These are phyloP conservation scores for Protosalanx chinensis DNA, from an alignment of 2,797 vertebrate species.

Conservation along the genomic window DNA sequence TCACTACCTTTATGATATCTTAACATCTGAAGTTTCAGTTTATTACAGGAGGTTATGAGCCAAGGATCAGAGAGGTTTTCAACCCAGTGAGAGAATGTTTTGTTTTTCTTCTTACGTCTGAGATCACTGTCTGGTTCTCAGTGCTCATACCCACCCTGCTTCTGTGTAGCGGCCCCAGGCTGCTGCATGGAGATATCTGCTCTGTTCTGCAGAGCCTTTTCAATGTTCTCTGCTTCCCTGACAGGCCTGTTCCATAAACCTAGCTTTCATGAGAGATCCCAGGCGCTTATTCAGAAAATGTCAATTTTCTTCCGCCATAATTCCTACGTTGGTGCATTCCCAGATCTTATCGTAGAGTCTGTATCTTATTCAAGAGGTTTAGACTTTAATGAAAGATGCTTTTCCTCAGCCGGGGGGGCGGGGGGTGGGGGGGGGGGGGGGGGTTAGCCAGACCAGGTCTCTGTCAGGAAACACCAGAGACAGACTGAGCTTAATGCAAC, in stretches of 20 bases:
- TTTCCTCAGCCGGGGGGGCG: conserved; percentile 62
- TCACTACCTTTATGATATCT: too few relatives aligned
- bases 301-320: conserved; percentile 81
- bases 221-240: conserved; percentile 63
- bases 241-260: conserved; percentile 69
- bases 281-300: conserved; percentile 84
- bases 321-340: conserved; percentile 80
- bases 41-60: too few relatives aligned
- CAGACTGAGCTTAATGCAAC: conserved; percentile 58
- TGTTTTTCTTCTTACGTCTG: conserved; percentile 48
- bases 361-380: conserved; percentile 80
- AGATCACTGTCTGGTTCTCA: conserved; percentile 56
- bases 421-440: conserved; percentile 36
- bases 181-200: conserved; percentile 22
- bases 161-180: conserved; percentile 58
- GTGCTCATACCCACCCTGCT: conserved; percentile 61
- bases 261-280: conserved; percentile 78
- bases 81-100: conserved; percentile 52
- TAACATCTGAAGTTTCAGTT: too few relatives aligned
- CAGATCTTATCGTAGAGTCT: conserved; percentile 76
- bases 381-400: conserved; percentile 82
- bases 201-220: conserved; percentile 59
- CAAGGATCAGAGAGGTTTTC: too few relatives aligned
- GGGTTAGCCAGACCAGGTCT: conserved; percentile 70
- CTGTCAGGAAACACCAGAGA: conserved; percentile 70